These are phyloP conservation scores for Oostethus manadensis DNA, from an alignment of 2,113 vertebrate species.

Conservation along the genomic window DNA sequence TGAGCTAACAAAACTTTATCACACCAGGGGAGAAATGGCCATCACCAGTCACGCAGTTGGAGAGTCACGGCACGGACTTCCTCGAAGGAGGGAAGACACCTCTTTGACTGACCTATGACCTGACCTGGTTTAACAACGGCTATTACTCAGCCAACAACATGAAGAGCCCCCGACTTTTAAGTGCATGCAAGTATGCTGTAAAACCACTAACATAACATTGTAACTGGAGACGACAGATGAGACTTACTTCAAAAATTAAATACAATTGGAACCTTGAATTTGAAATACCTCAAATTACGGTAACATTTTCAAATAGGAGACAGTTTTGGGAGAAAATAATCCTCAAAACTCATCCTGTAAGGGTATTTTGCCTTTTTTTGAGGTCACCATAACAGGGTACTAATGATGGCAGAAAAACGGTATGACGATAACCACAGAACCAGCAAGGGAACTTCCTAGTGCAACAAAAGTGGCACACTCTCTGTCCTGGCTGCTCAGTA, in stretches of 20 bases:
- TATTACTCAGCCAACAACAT: constrained; percentile 23
- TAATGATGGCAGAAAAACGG: no score
- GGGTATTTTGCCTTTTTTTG: no score
- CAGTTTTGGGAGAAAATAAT: no score
- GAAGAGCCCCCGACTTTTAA: constrained; percentile 16
- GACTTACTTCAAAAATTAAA: background rate
- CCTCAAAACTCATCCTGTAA: no score
- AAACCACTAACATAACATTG: background rate
- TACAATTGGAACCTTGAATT: no score
- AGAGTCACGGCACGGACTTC: background rate
- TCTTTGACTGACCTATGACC: constrained; percentile 39
- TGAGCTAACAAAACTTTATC: constrained; percentile 6
- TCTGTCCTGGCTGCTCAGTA: no score
- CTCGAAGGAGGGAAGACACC: constrained; percentile 10
- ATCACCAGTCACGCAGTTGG: background rate
- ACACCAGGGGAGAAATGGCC: constrained; percentile 3
- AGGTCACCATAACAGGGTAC: no score
- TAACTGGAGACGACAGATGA: background rate
- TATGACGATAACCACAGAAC: no score
- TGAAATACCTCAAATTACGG: no score
- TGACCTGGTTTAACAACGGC: constrained; percentile 34
- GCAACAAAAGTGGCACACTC: no score
- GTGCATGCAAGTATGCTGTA: constrained; percentile 7
- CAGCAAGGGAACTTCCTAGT: no score
- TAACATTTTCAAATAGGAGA: no score